phyloP scores from a whole-genome alignment of 2,113 vertebrate genomes.

The Sigmodon hispidus region DNA sequence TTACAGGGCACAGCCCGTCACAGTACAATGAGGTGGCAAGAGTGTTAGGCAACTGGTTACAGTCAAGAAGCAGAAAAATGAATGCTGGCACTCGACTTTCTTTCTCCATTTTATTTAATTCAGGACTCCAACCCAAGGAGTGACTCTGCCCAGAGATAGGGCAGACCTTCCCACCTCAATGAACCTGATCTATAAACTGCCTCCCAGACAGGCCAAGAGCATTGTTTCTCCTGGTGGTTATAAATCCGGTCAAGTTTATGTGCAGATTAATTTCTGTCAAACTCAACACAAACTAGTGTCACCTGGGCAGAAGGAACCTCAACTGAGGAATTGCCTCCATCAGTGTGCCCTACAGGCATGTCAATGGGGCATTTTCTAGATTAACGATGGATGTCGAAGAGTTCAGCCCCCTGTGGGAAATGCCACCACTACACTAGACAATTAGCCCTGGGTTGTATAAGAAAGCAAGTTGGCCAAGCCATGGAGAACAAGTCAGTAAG shows the following conservation, averaged over 20 bases:
- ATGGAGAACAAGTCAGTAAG: not conserved
- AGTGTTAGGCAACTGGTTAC: not conserved
- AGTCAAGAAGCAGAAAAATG: not conserved
- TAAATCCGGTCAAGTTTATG: not conserved
- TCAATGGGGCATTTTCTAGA: not conserved
- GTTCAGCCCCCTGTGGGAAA: not conserved
- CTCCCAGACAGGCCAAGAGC: not conserved
- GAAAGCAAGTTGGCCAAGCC: not conserved
- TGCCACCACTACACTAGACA: not conserved
- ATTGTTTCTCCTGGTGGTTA: not conserved
- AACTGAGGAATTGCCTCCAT: not conserved
- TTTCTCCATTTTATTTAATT: not conserved
- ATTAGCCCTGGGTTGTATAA: not conserved
- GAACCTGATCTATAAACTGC: not conserved
- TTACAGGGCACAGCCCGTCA: not conserved
- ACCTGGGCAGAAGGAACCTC: no score
- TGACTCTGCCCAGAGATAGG: not conserved
- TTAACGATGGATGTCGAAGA: not conserved
- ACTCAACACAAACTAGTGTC: not conserved
- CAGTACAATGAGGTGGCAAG: not conserved
- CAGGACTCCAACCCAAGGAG: not conserved
- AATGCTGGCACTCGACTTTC: not conserved
- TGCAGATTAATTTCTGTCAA: not conserved
- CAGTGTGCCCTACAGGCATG: not conserved
- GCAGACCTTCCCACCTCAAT: not conserved